Evolutionary conservation across 2,888 invertebrate species (phyloP).

Genomic region (Eupelmus urozonus): DNA sequence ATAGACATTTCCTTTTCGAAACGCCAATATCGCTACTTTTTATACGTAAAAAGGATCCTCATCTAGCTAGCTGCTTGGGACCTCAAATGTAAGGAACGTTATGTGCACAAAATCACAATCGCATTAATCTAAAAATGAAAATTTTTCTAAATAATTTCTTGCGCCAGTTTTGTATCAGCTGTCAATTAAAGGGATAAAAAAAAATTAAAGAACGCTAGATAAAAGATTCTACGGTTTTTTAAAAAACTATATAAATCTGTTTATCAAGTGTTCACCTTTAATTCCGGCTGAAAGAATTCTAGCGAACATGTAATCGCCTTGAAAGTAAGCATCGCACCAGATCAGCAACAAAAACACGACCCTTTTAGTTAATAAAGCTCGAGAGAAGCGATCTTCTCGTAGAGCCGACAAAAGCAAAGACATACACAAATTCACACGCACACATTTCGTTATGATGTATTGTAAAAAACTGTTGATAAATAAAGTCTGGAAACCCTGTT

Average conservation of each 20-base stretch:
- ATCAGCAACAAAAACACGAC: not conserved
- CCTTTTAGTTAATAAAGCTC: constrained; percentile 34
- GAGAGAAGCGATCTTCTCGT: not conserved
- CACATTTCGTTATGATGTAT: constrained; percentile 38
- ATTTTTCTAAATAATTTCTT: constrained; percentile 21
- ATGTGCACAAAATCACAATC: constrained; percentile 62
- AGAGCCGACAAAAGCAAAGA: not conserved
- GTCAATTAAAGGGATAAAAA: constrained; percentile 1
- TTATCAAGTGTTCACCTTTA: constrained; percentile 31
- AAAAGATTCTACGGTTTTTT: not conserved
- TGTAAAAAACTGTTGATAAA: constrained; percentile 49
- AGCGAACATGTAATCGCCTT: constrained; percentile 38
- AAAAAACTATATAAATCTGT: constrained; percentile 1
- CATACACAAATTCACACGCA: not conserved
- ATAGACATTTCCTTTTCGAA: constrained; percentile 59
- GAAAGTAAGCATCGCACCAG: constrained; percentile 23
- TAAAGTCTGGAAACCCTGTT: constrained; percentile 64
- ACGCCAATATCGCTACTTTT: constrained; percentile 55
- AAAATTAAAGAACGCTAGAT: constrained; percentile 41
- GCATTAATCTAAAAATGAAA: constrained; percentile 51
- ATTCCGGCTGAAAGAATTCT: constrained; percentile 3
- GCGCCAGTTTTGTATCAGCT: constrained; percentile 5
- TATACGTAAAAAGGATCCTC: constrained; percentile 62
- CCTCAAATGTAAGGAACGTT: constrained; percentile 69
- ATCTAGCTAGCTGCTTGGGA: constrained; percentile 76